Evolutionary conservation across 2,797 vertebrate species (phyloP).

Genomic region (Squalus acanthias): DNA sequence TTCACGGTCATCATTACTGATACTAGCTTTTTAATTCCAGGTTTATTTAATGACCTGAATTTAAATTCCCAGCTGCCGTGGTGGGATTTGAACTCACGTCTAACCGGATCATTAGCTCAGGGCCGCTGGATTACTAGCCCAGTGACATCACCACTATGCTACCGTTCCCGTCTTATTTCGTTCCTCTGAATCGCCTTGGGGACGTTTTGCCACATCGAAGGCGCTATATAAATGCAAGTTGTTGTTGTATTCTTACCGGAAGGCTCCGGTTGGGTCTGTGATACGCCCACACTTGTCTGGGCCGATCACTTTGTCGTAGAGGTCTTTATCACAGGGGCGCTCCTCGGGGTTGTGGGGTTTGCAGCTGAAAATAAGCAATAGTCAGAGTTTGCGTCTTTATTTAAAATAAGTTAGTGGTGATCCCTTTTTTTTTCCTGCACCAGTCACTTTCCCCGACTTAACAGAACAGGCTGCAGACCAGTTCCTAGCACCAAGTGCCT

Average conservation of each 20-base stretch:
- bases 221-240: neutral
- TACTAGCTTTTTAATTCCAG: no score
- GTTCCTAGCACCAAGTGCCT: no score
- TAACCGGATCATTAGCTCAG: no score
- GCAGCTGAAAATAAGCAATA: neutral
- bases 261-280: neutral
- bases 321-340: neutral
- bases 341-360: neutral
- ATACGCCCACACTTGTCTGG: neutral
- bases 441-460: neutral
- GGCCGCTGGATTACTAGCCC: no score
- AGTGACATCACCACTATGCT: no score
- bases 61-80: no score
- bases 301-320: neutral
- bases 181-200: no score
- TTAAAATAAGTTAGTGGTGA: neutral
- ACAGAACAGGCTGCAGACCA: no score
- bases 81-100: no score
- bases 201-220: rapidly evolving
- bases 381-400: neutral
- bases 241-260: neutral
- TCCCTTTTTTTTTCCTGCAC: neutral
- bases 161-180: neutral
- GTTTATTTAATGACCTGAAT: no score
- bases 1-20: no score